Evolutionary conservation across 1,140 invertebrate genomes (phyloP).

Genomic region (Platyscapa corneri): DNA sequence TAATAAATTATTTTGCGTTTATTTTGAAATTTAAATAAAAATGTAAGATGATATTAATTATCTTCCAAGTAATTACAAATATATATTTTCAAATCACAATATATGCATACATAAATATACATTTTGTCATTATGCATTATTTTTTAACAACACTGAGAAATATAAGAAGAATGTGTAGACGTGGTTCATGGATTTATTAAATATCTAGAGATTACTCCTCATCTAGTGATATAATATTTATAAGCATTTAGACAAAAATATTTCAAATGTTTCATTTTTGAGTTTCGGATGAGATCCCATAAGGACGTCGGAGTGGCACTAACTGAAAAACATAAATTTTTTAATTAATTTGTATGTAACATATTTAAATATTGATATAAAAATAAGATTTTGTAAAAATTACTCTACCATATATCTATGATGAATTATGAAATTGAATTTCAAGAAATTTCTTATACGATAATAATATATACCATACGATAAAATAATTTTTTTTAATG

Average conservation of each 20-base stretch:
- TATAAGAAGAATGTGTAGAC: neutral
- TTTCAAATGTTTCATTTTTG: slow-evolving; percentile 24
- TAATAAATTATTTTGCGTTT: neutral
- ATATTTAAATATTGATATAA: neutral
- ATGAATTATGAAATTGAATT: too few species aligned
- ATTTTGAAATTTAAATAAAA: neutral
- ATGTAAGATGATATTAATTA: too few species aligned
- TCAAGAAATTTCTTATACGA: too few species aligned
- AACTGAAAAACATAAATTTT: slow-evolving; percentile 56
- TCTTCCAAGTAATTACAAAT: neutral
- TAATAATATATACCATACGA: too few species aligned
- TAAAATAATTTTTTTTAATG: too few species aligned
- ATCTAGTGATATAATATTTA: slow-evolving; percentile 20
- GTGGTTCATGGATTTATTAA: slow-evolving; percentile 25
- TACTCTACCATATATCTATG: too few species aligned
- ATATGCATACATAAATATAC: neutral
- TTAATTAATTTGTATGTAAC: slow-evolving; percentile 31
- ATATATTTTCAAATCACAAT: neutral
- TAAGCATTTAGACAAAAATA: slow-evolving; percentile 12
- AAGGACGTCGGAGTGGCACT: slow-evolving; percentile 52
- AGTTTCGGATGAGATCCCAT: slow-evolving; percentile 9
- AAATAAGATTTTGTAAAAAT: too few species aligned
- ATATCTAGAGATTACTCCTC: neutral
- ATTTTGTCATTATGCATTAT: neutral
- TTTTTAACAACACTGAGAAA: slow-evolving; percentile 23